Percentiles rank a stretch among this genome's conserved stretches.
Conservation (phyloP, 2,888 invertebrate species). For the Drosophila limbata region DNA sequence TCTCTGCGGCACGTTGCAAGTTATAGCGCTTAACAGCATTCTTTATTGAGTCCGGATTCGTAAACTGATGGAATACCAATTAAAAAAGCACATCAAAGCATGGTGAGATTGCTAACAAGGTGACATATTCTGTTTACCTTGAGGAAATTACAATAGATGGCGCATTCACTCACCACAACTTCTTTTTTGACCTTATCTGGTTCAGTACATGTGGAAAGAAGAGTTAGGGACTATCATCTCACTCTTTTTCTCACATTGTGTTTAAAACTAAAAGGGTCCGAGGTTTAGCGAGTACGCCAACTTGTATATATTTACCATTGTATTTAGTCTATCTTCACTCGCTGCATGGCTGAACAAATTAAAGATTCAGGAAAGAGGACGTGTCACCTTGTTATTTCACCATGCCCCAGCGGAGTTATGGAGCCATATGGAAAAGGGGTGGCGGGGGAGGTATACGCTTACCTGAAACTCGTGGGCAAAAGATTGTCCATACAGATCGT, state of each 20-base stretch:
- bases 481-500: slow-evolving; percentile 47
- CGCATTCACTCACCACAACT: not conserved
- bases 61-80: slow-evolving; percentile 37
- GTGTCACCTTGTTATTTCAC: not conserved
- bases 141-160: not conserved
- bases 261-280: accelerated
- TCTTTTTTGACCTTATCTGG: too few relatives aligned
- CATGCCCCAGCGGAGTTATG: not conserved
- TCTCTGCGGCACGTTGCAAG: slow-evolving; percentile 55
- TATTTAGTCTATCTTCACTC: too few relatives aligned
- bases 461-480: slow-evolving; percentile 51
- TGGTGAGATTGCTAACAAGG: not conserved
- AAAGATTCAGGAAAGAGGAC: not conserved
- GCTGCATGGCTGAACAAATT: not conserved
- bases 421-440: too few relatives aligned
- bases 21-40: slow-evolving; percentile 68
- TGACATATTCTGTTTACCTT: not conserved
- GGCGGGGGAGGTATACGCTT: slow-evolving; percentile 8
- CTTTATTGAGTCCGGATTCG: slow-evolving; percentile 66
- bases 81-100: not conserved
- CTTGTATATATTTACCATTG: not conserved
- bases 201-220: not conserved
- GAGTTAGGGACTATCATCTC: not conserved
- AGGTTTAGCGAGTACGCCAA: not conserved
- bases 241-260: not conserved